Percentiles rank a stretch among this genome's conserved stretches.
phyloP scores from a whole-genome alignment of 2,113 vertebrate genomes.

The Crotalus horridus region DNA sequence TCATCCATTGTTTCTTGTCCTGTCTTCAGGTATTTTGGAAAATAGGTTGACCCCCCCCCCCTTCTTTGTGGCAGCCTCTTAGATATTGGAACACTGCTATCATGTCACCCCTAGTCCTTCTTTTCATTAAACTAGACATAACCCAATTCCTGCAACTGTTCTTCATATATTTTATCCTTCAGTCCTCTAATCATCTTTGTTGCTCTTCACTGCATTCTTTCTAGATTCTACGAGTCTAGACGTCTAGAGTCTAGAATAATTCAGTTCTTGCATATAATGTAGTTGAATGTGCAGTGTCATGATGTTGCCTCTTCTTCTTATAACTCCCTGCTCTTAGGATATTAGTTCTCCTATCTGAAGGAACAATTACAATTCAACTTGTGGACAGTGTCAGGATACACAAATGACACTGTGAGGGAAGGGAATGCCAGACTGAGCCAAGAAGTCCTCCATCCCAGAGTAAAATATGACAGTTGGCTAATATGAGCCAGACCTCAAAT shows the following conservation, averaged over 20 bases:
- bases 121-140: no score
- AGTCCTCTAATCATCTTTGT: no score
- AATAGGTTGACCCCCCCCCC: no score
- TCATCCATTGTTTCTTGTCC: neutral
- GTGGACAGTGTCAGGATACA: slow-evolving; percentile 10
- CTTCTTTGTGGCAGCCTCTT: no score
- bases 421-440: neutral
- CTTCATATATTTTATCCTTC: no score
- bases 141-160: no score
- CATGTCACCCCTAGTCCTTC: no score
- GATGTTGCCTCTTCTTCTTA: neutral
- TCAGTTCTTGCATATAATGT: slow-evolving; percentile 5
- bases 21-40: neutral
- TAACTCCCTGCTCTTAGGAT: neutral
- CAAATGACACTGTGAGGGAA: neutral
- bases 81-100: no score
- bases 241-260: neutral
- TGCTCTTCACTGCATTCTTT: neutral
- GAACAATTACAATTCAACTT: neutral
- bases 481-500: neutral
- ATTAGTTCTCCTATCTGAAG: neutral
- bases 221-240: neutral
- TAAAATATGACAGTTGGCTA: neutral
- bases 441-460: neutral
- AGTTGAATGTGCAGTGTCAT: neutral